Evolutionary conservation across 2,113 vertebrate species (phyloP).

Genomic region (Menidia beryllina): DNA sequence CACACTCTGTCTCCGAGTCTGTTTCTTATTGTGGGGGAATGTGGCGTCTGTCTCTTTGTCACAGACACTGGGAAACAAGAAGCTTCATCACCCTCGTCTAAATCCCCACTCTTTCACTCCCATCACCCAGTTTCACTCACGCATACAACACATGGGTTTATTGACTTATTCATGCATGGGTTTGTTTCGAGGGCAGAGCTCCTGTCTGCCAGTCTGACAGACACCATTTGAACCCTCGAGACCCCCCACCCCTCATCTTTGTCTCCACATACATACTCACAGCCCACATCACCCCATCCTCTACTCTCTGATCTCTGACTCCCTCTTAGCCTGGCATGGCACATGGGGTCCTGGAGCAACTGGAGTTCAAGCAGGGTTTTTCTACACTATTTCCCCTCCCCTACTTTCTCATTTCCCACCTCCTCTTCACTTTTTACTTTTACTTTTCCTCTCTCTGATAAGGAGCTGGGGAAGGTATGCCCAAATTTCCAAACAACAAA

Average conservation of each 20-base stretch:
- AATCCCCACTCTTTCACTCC: slow-evolving; percentile 36
- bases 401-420: slow-evolving; percentile 18
- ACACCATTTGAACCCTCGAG: slow-evolving; percentile 57
- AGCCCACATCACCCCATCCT: slow-evolving; percentile 21
- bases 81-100: slow-evolving; percentile 60
- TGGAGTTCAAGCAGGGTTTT: slow-evolving; percentile 47
- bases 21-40: slow-evolving; percentile 79
- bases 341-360: slow-evolving; percentile 25
- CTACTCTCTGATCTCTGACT: background rate
- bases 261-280: slow-evolving; percentile 17
- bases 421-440: slow-evolving; percentile 39
- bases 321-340: slow-evolving; percentile 38
- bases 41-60: slow-evolving; percentile 78
- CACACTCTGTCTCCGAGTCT: slow-evolving; percentile 46
- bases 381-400: slow-evolving; percentile 33
- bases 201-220: slow-evolving; percentile 75
- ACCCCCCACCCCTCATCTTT: slow-evolving; percentile 41
- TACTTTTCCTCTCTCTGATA: slow-evolving; percentile 46
- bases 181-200: slow-evolving; percentile 77
- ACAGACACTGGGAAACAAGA: slow-evolving; percentile 67
- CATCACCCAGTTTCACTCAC: slow-evolving; percentile 30
- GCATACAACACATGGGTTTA: slow-evolving; percentile 65
- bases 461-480: slow-evolving; percentile 74
- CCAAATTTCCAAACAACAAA: slow-evolving; percentile 82
- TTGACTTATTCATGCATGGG: slow-evolving; percentile 82